A percentile compares a stretch with the other conserved stretches of the same genome.
Evolutionary conservation across 2,888 invertebrate species (phyloP).

Genomic region (Bhutanitis thaidina): DNA sequence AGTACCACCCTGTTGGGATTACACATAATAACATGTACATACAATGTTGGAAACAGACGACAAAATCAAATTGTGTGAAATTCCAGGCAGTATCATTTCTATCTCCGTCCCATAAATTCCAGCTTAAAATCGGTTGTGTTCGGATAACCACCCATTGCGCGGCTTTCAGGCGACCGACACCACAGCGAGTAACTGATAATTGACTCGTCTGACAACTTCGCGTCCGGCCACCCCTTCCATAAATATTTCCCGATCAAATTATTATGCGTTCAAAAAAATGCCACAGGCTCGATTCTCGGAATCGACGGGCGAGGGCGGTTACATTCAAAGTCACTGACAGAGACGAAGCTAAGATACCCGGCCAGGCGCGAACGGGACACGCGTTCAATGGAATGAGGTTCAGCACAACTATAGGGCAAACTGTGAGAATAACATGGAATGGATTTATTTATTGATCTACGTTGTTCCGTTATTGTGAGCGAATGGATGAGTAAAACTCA

Average conservation of each 20-base stretch:
- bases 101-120: slow-evolving; percentile 65
- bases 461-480: slow-evolving; percentile 67
- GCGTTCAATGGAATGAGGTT: slow-evolving; percentile 69
- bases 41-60: slow-evolving; percentile 3
- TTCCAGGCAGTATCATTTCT: slow-evolving; percentile 44
- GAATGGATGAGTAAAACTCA: slow-evolving; percentile 46
- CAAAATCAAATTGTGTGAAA: slow-evolving; percentile 54
- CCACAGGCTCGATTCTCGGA: slow-evolving; percentile 72
- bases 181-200: slow-evolving; percentile 59
- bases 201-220: slow-evolving; percentile 67
- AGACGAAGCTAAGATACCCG: slow-evolving; percentile 36
- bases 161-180: slow-evolving; percentile 55
- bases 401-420: slow-evolving; percentile 58
- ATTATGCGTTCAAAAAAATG: slow-evolving; percentile 74
- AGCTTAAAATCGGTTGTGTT: slow-evolving; percentile 40
- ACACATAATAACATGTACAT: too few relatives aligned
- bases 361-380: slow-evolving; percentile 44
- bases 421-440: slow-evolving; percentile 76
- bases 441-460: slow-evolving; percentile 74
- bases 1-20: too few relatives aligned
- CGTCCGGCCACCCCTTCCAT: slow-evolving; percentile 75
- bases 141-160: slow-evolving; percentile 64
- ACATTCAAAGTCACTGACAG: slow-evolving; percentile 59
- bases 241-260: slow-evolving; percentile 80
- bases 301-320: slow-evolving; percentile 67